Conservation (phyloP, 30 jellyfish, hydroid and myxozoan genomes). For the Clytia hemisphaerica region DNA sequence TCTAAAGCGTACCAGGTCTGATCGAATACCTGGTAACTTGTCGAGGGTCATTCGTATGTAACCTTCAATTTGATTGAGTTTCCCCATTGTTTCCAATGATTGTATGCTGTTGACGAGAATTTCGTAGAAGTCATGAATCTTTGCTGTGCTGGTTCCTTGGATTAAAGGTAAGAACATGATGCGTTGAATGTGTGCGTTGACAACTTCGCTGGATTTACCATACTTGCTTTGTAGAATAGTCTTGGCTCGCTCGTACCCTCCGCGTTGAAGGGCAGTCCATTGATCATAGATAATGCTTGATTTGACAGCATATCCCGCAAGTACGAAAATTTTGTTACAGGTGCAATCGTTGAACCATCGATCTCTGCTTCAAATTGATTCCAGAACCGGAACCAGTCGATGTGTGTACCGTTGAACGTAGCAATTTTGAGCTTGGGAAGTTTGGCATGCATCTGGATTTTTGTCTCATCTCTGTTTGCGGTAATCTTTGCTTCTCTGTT, state of each 20-base stretch:
- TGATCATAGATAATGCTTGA: conserved; percentile 25
- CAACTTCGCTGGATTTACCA: conserved; percentile 12
- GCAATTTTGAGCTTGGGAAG: conserved; percentile 30
- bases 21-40: conserved; percentile 37
- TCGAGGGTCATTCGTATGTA: conserved; percentile 47
- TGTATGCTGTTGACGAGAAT: conserved; percentile 26
- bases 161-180: conserved; percentile 20
- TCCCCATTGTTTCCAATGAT: conserved; percentile 61
- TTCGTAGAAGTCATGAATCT: conserved; percentile 27
- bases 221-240: conserved; percentile 10
- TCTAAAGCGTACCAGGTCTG: conserved; percentile 47
- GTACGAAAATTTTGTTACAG: conserved; percentile 48
- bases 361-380: conserved; percentile 55
- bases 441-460: conserved; percentile 20
- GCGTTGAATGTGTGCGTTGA: conserved; percentile 12
- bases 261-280: conserved; percentile 47
- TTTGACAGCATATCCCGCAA: conserved; percentile 39
- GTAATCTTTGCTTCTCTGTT: not conserved
- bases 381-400: conserved; percentile 59
- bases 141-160: conserved; percentile 20
- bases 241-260: conserved; percentile 17
- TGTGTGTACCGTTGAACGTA: conserved; percentile 51
- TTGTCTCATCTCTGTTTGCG: conserved; percentile 13
- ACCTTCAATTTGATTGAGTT: conserved; percentile 31
- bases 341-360: conserved; percentile 28